Base-by-base conservation (phyloP, 2,888 invertebrate genomes). In the Psylliodes chrysocephalus region DNA sequence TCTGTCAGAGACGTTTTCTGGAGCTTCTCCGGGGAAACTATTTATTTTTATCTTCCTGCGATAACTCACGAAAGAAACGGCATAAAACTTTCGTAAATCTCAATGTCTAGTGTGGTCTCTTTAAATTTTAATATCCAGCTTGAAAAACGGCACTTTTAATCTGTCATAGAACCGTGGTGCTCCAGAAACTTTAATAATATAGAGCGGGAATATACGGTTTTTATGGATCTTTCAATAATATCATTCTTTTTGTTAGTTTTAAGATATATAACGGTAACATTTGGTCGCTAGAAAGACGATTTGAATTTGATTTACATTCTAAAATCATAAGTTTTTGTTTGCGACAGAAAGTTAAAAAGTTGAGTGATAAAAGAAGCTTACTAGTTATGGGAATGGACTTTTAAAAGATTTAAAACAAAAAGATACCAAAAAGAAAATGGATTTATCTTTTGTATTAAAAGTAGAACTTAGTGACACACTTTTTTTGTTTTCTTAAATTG, bases 141-240 rank as follows among this genome's bases (percentile, higher is more conserved):
- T 71, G 72, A 72, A 69, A 71, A 70, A 72, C 67, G 71, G 63
- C 70, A 65, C 69, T 68, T 72, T 73, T 73, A 72, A 73, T 71
- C 69, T 69, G 69, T 67, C 69, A 60, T 44, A 38, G 65, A 61
- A 62, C 62, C 46, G 62, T 59, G 55, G 61, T 17, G 57, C 60
- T 30, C 57, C 42, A 60, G 54, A 65, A 59, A 66, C 65, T 69
- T 61, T 53, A 57, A 52, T 66, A 66, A 66, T 66, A 66, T 66
- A 51, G 62, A 40, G 33, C 53, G 47, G 42, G 54, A 55, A 62
- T 49, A 49, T 59, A 47, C 33, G 63, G 63, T 67, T 67, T 63
- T 63, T 65, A 65, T 65, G 60, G 60, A 42, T 30, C 60, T 51
- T 59, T 46, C 62, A 59, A 60, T 66, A 66, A 60, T 63, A 55